phyloP scores from a whole-genome alignment of 2,113 vertebrate genomes.

The Salvator merianae region DNA sequence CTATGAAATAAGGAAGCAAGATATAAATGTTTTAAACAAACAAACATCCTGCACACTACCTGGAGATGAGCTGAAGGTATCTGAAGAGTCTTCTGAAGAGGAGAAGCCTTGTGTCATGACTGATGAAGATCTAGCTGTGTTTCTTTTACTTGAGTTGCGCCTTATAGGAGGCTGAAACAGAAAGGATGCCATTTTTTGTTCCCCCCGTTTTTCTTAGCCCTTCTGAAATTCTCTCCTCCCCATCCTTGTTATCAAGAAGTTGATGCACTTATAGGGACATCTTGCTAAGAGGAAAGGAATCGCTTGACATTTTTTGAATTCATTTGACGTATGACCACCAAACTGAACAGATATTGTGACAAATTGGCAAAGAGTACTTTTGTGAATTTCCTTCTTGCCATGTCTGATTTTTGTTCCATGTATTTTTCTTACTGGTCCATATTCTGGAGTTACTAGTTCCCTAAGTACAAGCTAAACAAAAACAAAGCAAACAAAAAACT shows the following conservation, averaged over 20 bases:
- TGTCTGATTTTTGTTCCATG: background rate
- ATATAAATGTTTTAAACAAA: too few species aligned
- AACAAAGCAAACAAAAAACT: too few species aligned
- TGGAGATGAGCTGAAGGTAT: slow-evolving; percentile 82
- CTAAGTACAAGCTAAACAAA: background rate
- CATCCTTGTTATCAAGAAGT: background rate
- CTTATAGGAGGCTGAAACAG: slow-evolving; percentile 86
- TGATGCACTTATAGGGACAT: background rate
- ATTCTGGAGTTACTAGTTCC: background rate
- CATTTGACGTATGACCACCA: background rate
- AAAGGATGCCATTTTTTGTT: background rate
- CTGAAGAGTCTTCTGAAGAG: slow-evolving; percentile 78
- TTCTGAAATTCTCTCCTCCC: background rate
- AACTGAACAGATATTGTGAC: background rate
- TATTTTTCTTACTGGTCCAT: background rate
- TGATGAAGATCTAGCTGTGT: slow-evolving; percentile 73
- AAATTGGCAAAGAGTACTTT: background rate
- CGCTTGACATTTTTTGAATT: background rate
- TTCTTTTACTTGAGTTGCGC: slow-evolving; percentile 52
- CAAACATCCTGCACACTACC: slow-evolving; percentile 66
- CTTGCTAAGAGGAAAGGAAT: background rate
- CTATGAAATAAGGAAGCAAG: too few species aligned
- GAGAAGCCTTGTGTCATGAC: slow-evolving; percentile 70
- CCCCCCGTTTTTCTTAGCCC: background rate
- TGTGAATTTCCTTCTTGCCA: background rate